Base-by-base conservation (phyloP, 2,113 vertebrate species). In the Mormyrus iriodes region DNA sequence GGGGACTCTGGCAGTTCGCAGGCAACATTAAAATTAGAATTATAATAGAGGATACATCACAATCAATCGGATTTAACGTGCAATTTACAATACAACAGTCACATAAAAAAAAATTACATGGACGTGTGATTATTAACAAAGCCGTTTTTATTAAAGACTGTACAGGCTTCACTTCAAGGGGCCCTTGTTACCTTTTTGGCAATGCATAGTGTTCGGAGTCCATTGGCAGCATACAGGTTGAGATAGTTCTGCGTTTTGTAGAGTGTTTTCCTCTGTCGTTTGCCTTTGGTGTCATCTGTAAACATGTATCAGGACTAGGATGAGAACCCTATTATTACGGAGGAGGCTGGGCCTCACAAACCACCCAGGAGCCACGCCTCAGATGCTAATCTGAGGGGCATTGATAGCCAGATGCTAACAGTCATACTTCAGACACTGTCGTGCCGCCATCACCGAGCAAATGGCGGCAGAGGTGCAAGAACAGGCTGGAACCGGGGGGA, bases 131-230 rank as follows among this genome's bases (percentile, higher is more conserved):
- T 21, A 17, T 86, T 35, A 35, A 19, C 15, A 83, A 42, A 55
- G 9, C 2, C 1, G 3, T 21, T 53, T n/a, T 7, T 39, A 10
- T 3, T 15, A 0, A 3, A 19, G 17, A 8, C 24, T 5, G 0
- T 2, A 2, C 24, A 48, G 44, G 10, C 48, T 15, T 1, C n/a
- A 85, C 44, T 35, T 53, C 84, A 52, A 9, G 27, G 13, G 48
- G 35, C 15, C 15, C 27, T 10, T 8, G 21, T 95, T 95, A 99
- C 98, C 96, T 97, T 97, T 94, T 98, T 99, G 79, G 98, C 98
- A 15, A 99, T 99, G 93, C 98, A 99, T n/a, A 99, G 94, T 0
- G 98, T 99, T 6, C 98, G 94, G 8, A 99, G 96, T 52, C 98
- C 98, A 73, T 98, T 96, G 39, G 96, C 95, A 3, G 98, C 98